These are phyloP conservation scores for Malurus alboscapulatus DNA, from an alignment of 2,113 vertebrate genomes.

Conservation along the genomic window DNA sequence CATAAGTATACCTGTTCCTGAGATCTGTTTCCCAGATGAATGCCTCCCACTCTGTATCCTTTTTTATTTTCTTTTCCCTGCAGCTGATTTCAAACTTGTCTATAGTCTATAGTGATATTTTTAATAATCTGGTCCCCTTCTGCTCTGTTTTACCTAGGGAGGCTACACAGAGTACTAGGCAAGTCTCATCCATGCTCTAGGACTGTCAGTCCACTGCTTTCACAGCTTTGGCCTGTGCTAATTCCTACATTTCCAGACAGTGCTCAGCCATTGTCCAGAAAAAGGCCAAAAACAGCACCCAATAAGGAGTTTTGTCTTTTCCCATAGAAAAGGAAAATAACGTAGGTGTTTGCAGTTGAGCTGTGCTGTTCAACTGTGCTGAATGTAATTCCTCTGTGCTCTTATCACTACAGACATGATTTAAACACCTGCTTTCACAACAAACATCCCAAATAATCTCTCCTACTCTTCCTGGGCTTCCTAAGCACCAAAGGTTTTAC, in stretches of 20 bases:
- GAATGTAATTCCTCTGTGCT: neutral
- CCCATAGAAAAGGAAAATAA: neutral
- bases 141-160: neutral
- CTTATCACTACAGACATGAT: neutral
- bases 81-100: neutral
- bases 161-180: neutral
- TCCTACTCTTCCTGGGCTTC: neutral
- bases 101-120: neutral
- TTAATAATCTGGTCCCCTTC: neutral
- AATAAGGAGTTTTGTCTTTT: neutral
- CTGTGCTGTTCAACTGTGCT: neutral
- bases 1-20: neutral
- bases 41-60: neutral
- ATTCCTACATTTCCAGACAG: neutral
- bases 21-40: neutral
- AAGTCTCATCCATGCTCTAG: neutral
- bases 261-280: neutral
- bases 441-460: neutral
- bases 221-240: neutral
- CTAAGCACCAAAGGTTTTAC: neutral
- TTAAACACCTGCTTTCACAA: neutral
- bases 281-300: neutral
- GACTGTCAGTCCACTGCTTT: neutral
- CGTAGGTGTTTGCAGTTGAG: neutral
- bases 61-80: neutral